Base-by-base conservation (phyloP, 1,140 invertebrate species). In the Apocrypta bakeri region DNA sequence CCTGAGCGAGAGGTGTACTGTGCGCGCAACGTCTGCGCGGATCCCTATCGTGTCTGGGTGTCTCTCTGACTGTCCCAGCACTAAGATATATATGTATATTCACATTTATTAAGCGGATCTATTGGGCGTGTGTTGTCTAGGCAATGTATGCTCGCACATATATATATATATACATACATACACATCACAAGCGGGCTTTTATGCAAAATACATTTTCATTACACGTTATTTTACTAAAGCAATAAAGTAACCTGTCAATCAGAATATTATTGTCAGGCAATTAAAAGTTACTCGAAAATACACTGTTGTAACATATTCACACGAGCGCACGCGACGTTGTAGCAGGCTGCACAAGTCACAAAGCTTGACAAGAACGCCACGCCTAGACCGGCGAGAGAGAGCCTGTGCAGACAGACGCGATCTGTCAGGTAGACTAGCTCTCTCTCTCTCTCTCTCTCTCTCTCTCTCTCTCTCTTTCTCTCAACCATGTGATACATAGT, bases 371-470 rank as follows among this genome's bases (percentile, higher is more conserved):
- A 56, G 2, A 21, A 17, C 21, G 48, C 88, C 88, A 87, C 89
- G 87, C 88, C 88, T 89, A 88, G 84, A 82, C 84, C 29, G 81
- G 48, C 48, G 48, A 17, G 48, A 21, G 48, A 48, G 42, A 12
- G 42, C 14, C 4, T 56, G 17, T 21, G 48, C 48, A 56, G 29
- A 87, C 85, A 87, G 87, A 85, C 85, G 86, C 86, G 88, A 90
- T 89, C 88, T 90, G 89, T 90, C 90, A 88, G 89, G 88, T 89
- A 89, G 88, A 87, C 83, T 87, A 88, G 61, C 56, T 81, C 72
- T 76, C 74, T 75, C 76, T 77, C 82, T 81, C 74, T 75, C 40
- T 37, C 79, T 40, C 79, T 73, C 68, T 40, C 73, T 33, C 77
- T 79, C 75, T 33, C 76, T 76, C 56, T 81, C 72, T 76, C 74